Evolutionary conservation across 1,140 invertebrate species (phyloP).

Genomic region (Drosophila obscura): DNA sequence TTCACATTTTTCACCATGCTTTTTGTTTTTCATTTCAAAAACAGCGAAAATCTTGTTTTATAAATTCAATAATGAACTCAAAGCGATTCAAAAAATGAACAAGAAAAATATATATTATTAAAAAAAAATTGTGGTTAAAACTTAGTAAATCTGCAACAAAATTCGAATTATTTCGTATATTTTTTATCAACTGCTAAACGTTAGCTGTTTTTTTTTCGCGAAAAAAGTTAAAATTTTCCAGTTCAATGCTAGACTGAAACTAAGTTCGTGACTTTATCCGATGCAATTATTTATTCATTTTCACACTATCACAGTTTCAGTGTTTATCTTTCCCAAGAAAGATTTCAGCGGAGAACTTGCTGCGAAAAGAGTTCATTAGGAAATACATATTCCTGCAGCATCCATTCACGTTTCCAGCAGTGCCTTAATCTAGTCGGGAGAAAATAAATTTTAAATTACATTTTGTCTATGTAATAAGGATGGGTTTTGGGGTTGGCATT

Average conservation of each 20-base stretch:
- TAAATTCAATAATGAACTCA: too few relatives aligned
- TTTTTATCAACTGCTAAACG: background rate
- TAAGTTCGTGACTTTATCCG: background rate
- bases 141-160: too few relatives aligned
- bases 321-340: conserved; percentile 3
- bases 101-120: too few relatives aligned
- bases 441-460: conserved; percentile 53
- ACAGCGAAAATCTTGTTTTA: too few relatives aligned
- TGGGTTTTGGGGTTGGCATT: conserved; percentile 6
- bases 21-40: too few relatives aligned
- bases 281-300: background rate
- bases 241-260: background rate
- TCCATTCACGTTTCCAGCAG: conserved; percentile 39
- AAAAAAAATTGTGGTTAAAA: too few relatives aligned
- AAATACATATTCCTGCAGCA: conserved; percentile 25
- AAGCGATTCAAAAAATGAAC: too few relatives aligned
- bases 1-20: too few relatives aligned
- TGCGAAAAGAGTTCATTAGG: conserved; percentile 42
- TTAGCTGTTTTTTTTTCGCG: conserved; percentile 2
- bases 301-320: background rate
- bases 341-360: too few relatives aligned
- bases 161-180: background rate
- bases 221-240: too few relatives aligned
- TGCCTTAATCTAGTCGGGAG: conserved; percentile 49
- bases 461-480: conserved; percentile 20